A percentile compares a stretch with the other conserved stretches of the same genome.
These are phyloP conservation scores for Triplophysa tibetana DNA, from an alignment of 2,113 vertebrate genomes.

Conservation along the genomic window DNA sequence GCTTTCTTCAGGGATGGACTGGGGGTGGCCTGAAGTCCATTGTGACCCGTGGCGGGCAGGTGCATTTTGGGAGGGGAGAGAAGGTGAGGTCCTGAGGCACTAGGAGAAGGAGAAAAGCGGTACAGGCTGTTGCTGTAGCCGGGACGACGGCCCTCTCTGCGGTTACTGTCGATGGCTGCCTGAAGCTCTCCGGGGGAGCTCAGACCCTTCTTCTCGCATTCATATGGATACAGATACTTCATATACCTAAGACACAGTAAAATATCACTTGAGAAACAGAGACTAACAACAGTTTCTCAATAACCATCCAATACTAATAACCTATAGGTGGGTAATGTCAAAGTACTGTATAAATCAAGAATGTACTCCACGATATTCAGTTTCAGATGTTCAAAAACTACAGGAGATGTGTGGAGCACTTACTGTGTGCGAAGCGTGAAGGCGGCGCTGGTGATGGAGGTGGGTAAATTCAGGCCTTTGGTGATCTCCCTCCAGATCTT, in stretches of 20 bases:
- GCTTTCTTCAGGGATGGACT: slow-evolving; percentile 83
- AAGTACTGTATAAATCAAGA: background rate
- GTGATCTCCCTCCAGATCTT: slow-evolving; percentile 99
- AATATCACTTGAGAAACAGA: background rate
- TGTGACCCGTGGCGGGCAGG: slow-evolving; percentile 71
- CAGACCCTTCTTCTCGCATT: slow-evolving; percentile 94
- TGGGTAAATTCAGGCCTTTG: slow-evolving; percentile 95
- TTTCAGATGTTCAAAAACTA: background rate
- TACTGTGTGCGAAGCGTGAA: slow-evolving; percentile 97
- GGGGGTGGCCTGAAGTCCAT: slow-evolving; percentile 74
- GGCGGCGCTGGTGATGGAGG: slow-evolving; percentile 96
- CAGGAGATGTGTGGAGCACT: background rate
- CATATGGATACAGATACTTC: slow-evolving; percentile 97
- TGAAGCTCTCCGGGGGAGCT: slow-evolving; percentile 94
- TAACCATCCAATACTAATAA: too few species aligned
- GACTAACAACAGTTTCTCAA: background rate
- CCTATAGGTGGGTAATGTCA: background rate
- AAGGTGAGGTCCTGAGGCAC: slow-evolving; percentile 63
- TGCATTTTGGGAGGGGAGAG: slow-evolving; percentile 81
- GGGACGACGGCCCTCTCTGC: slow-evolving; percentile 90
- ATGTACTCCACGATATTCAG: background rate
- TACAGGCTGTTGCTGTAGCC: slow-evolving; percentile 92
- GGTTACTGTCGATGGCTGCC: slow-evolving; percentile 94
- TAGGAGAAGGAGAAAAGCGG: slow-evolving; percentile 78
- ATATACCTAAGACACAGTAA: slow-evolving; percentile 72